Evolutionary conservation across 2,888 invertebrate species (phyloP).

Genomic region (Lepidocyrtoides sp.): DNA sequence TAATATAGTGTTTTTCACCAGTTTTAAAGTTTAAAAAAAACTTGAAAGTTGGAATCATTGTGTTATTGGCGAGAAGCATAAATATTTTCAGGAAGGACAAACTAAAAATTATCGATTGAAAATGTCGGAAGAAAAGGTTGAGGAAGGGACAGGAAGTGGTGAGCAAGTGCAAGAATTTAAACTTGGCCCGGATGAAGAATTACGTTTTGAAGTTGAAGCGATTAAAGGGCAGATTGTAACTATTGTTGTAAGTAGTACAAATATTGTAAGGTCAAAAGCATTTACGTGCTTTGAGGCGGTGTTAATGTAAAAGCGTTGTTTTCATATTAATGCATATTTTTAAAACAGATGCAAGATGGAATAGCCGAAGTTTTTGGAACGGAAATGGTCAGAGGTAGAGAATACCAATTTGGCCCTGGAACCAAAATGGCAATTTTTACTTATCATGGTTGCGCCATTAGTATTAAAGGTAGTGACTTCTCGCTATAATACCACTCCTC

Average conservation of each 20-base stretch:
- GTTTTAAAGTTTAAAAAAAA: too few species aligned
- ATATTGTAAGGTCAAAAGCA: conserved; percentile 12
- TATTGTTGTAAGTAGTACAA: conserved; percentile 89
- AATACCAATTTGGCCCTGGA: conserved; percentile 95
- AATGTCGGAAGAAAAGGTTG: conserved; percentile 78
- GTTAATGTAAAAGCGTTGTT: conserved; percentile 12
- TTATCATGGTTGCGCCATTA: conserved; percentile 97
- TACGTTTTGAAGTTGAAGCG: conserved; percentile 97
- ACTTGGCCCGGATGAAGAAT: conserved; percentile 94
- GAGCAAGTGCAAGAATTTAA: conserved; percentile 90
- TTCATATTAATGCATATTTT: neutral
- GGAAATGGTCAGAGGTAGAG: conserved; percentile 96
- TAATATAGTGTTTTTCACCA: too few species aligned
- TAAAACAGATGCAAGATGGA: conserved; percentile 92
- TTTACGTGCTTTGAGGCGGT: neutral
- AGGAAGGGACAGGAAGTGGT: conserved; percentile 63
- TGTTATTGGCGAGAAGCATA: too few species aligned
- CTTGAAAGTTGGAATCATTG: too few species aligned
- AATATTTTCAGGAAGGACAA: too few species aligned
- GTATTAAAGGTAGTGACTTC: conserved; percentile 90
- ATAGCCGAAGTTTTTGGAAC: conserved; percentile 99
- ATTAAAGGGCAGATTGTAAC: conserved; percentile 93
- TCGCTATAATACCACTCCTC: neutral
- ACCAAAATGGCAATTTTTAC: conserved; percentile 98
- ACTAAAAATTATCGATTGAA: neutral